Evolutionary conservation across 2,113 vertebrate species (phyloP), one percentile per base, ranked within the genome.

Genomic region (Silurus glanis): DNA sequence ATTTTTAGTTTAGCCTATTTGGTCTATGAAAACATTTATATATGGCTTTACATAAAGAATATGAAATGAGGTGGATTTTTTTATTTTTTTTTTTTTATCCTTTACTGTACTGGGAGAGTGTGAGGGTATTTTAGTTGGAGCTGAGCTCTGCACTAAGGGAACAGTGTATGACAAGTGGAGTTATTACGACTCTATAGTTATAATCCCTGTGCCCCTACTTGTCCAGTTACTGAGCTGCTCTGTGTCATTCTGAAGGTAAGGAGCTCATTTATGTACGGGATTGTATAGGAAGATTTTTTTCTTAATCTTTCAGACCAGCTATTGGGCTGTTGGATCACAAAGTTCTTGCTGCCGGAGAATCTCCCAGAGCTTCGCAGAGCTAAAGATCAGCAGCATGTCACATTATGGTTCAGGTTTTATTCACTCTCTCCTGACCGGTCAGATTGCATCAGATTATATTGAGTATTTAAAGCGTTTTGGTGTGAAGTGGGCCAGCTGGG

Each of bases 191-290:
- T 28, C 37, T 7, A 53, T 66, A 51, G 45, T 83, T 23, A 49
- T 78, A 78, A 78, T 25, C 74, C 74, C 49, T 16, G 45, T 14
- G 23, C n/a, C 37, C 3, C 16, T 19, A 53, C 74, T 82, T 82
- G 87, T 61, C 82, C 87, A 37, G 28, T 62, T n/a, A 8, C 75
- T 80, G 86, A 23, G 25, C 64, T 56, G 59, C 55, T 78, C 55
- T 64, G 14, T 61, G 21, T 83, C 64, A 85, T 82, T 78, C 7
- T 67, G 64, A 85, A 61, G 66, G 74, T 88, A 85, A 86, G 75
- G 79, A 10, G 2, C 53, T 74, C 14, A 16, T 25, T 55, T 78
- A 8, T 16, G 5, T 4, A 55, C 0, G 3, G 6, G 23, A 23
- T 51, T 51, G 51, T 75, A n/a, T 13, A 13, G 13, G 51, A 28